Percentiles rank a stretch among this genome's conserved stretches.
These are phyloP conservation scores for Phoenicopterus ruber DNA, from an alignment of 2,113 vertebrate species.

Conservation along the genomic window DNA sequence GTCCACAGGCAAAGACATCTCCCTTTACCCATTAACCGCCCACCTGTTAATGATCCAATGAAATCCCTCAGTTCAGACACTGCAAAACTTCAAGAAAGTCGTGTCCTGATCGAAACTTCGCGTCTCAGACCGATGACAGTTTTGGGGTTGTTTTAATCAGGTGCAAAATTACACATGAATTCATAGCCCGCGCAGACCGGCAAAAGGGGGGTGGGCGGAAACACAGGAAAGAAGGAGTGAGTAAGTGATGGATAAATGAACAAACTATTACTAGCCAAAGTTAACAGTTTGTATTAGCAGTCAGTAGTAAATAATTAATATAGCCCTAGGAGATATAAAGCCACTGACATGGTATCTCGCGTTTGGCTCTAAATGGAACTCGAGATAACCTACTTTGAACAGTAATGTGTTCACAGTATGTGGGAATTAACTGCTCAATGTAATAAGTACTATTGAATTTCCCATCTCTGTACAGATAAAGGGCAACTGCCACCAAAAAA, in stretches of 20 bases:
- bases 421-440: conserved; percentile 78
- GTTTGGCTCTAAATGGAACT: conserved; percentile 72
- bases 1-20: neutral
- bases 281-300: conserved; percentile 72
- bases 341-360: conserved; percentile 52
- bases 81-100: neutral
- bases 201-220: neutral
- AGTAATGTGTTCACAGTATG: conserved; percentile 80
- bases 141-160: neutral
- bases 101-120: neutral
- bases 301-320: conserved; percentile 79
- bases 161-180: neutral
- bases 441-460: conserved; percentile 78
- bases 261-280: conserved; percentile 57
- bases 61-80: neutral
- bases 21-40: neutral
- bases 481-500: conserved; percentile 62
- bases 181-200: neutral
- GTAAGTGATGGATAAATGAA: neutral
- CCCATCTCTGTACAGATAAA: conserved; percentile 68
- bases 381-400: conserved; percentile 77
- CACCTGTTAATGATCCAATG: neutral
- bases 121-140: neutral
- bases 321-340: conserved; percentile 70
- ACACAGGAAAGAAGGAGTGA: neutral